A percentile compares a stretch with the other conserved stretches of the same genome.
Conservation (phyloP, 2,113 vertebrate genomes). For the Mungos mungo region DNA sequence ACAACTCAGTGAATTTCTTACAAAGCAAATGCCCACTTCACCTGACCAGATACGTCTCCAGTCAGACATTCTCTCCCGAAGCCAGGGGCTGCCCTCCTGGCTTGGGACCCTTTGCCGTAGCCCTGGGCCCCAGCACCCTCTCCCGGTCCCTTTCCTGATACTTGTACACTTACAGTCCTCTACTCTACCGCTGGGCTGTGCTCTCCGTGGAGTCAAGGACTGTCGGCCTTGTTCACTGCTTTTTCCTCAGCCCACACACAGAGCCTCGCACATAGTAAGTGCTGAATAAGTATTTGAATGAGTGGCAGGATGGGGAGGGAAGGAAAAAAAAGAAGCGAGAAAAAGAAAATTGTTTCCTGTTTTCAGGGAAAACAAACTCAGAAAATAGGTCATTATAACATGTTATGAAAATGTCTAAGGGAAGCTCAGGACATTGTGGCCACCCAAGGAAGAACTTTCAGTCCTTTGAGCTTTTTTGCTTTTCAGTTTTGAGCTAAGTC, state of each 20-base stretch:
- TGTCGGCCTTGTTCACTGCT: not conserved
- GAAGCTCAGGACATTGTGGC: not conserved
- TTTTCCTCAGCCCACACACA: not conserved
- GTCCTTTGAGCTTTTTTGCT: not conserved
- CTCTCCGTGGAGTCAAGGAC: not conserved
- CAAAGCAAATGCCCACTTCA: not conserved
- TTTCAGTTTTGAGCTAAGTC: not conserved
- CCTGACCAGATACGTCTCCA: not conserved
- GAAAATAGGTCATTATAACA: not conserved
- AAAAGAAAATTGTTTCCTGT: not conserved
- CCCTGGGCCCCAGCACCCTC: not conserved
- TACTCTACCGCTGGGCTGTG: fast-evolving
- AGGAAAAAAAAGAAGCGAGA: not conserved
- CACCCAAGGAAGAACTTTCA: not conserved
- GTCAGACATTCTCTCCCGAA: not conserved
- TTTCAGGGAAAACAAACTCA: not conserved
- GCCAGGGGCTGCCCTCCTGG: not conserved
- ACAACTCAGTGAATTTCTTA: not conserved
- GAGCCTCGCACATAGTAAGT: not conserved
- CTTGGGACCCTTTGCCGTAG: not conserved
- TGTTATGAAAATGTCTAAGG: not conserved
- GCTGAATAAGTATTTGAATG: not conserved
- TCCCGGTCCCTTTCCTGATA: not conserved
- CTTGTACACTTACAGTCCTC: not conserved
- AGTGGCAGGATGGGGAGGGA: not conserved